Evolutionary conservation across 2,797 vertebrate genomes (phyloP).

Genomic region (Melanotaenia maccullochi): DNA sequence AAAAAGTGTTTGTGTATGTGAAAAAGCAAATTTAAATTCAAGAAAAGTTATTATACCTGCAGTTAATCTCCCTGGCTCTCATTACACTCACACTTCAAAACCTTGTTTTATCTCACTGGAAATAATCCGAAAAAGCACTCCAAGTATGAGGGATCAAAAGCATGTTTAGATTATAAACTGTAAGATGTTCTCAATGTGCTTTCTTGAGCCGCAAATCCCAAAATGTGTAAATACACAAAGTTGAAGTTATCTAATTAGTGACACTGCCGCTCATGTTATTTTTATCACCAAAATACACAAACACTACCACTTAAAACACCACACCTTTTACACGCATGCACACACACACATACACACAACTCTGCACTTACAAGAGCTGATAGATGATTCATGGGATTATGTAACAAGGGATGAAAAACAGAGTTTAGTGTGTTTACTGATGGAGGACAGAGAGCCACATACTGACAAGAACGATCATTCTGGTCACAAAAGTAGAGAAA

Average conservation of each 20-base stretch:
- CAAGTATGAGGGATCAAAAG: too few relatives aligned
- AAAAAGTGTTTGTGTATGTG: too few relatives aligned
- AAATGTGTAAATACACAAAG: neutral
- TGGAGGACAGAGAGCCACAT: conserved; percentile 31
- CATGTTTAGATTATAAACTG: conserved; percentile 3
- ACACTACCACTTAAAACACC: conserved; percentile 18
- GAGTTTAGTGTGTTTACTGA: conserved; percentile 36
- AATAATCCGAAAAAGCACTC: too few relatives aligned
- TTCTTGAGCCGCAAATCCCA: neutral
- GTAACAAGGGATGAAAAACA: conserved; percentile 53
- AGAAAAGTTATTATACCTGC: neutral
- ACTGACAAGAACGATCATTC: conserved; percentile 22
- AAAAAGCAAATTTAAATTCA: conserved; percentile 2
- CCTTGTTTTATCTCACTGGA: neutral
- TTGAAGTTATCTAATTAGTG: conserved; percentile 21
- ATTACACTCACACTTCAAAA: neutral
- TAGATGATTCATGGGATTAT: conserved; percentile 69
- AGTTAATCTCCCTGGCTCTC: neutral
- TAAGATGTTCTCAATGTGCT: neutral
- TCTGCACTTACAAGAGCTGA: conserved; percentile 56
- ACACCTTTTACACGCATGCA: neutral
- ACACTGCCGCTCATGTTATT: conserved; percentile 42
- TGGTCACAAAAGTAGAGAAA: conserved; percentile 9
- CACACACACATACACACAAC: conserved; percentile 8
- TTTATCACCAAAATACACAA: conserved; percentile 44